These are phyloP conservation scores for Aricia agestis DNA, from an alignment of 1,140 invertebrate species.

Conservation along the genomic window DNA sequence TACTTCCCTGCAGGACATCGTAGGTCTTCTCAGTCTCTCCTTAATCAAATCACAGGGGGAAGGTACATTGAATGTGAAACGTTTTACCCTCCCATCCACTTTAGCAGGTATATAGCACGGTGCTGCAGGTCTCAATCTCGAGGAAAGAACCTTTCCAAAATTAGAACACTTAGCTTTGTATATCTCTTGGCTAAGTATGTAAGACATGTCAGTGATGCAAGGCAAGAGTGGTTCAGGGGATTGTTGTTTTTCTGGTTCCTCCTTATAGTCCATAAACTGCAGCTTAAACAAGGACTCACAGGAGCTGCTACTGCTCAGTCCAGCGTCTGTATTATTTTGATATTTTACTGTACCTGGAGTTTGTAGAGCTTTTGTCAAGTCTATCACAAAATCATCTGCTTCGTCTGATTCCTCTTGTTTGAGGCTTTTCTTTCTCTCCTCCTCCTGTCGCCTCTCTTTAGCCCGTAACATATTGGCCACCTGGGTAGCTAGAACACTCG, in stretches of 20 bases:
- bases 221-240: constrained; percentile 39
- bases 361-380: constrained; percentile 49
- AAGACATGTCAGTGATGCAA: constrained; percentile 50
- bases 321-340: constrained; percentile 19
- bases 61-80: constrained; percentile 52
- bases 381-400: constrained; percentile 43
- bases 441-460: constrained; percentile 45
- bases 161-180: constrained; percentile 44
- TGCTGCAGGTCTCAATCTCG: constrained; percentile 39
- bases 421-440: constrained; percentile 40
- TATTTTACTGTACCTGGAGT: constrained; percentile 23
- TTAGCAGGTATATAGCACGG: constrained; percentile 45
- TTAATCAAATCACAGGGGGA: constrained; percentile 56
- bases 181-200: constrained; percentile 46
- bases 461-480: constrained; percentile 56
- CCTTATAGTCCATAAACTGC: constrained; percentile 38
- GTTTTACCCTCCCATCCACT: constrained; percentile 33
- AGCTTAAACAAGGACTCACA: constrained; percentile 46
- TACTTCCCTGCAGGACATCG: constrained; percentile 27
- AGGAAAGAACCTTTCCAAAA: constrained; percentile 52
- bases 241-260: constrained; percentile 23
- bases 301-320: constrained; percentile 45
- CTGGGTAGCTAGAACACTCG: constrained; percentile 47
- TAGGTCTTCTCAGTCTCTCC: constrained; percentile 47
- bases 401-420: constrained; percentile 38